These are phyloP conservation scores for Lordiphosa andalusiaca DNA, from an alignment of 2,888 invertebrate genomes.

Conservation along the genomic window DNA sequence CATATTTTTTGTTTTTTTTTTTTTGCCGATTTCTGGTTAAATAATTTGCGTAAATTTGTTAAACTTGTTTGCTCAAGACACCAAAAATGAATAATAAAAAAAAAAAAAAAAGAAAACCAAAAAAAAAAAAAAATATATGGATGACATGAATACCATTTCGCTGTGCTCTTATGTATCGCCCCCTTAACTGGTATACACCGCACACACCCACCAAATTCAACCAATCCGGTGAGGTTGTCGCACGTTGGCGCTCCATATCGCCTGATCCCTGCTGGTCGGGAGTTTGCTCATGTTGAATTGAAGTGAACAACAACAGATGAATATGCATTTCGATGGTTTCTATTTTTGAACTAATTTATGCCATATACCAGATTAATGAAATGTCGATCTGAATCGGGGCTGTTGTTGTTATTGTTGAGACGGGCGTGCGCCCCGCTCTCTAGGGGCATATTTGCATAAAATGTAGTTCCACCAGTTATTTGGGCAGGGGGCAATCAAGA, in stretches of 20 bases:
- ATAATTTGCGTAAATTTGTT: conserved; percentile 13
- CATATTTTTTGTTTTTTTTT: not conserved
- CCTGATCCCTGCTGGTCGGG: not conserved
- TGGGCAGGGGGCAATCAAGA: conserved; percentile 24
- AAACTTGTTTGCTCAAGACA: conserved; percentile 22
- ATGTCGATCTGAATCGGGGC: conserved; percentile 12
- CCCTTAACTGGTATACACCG: not conserved
- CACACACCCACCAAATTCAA: conserved; percentile 24
- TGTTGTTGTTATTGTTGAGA: conserved; percentile 21
- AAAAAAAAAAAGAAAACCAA: too few relatives aligned
- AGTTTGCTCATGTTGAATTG: not conserved
- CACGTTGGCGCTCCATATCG: not conserved
- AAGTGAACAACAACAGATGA: conserved; percentile 13
- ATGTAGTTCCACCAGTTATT: conserved; percentile 73
- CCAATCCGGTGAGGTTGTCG: conserved; percentile 20
- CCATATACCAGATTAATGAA: conserved; percentile 22
- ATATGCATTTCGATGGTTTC: conserved; percentile 13
- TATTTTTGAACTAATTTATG: conserved; percentile 21
- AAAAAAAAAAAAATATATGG: not conserved
- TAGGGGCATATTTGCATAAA: conserved; percentile 73
- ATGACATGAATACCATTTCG: conserved; percentile 1
- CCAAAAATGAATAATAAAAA: not conserved
- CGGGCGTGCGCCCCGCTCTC: conserved; percentile 24
- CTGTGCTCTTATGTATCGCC: not conserved
- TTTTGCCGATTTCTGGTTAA: conserved; percentile 11